Conservation (phyloP, 1,140 invertebrate genomes). For the Dreissena polymorpha region DNA sequence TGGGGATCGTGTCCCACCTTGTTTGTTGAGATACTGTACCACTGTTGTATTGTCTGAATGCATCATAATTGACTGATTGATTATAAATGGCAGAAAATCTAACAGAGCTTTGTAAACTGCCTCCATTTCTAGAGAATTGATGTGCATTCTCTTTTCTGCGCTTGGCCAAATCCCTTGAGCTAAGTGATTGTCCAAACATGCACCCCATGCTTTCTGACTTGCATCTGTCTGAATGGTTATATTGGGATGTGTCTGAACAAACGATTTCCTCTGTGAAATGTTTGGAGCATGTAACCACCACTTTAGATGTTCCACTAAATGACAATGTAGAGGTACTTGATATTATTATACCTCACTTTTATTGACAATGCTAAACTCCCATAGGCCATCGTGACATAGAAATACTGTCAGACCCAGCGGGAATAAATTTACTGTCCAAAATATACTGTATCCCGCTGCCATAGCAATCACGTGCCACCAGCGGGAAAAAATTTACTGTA, state of each 20-base stretch:
- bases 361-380: too few relatives aligned
- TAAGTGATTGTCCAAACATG: background rate
- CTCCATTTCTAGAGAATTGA: constrained; percentile 39
- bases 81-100: constrained; percentile 2
- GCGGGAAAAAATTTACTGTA: too few relatives aligned
- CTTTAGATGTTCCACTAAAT: constrained; percentile 13
- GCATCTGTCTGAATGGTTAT: constrained; percentile 43
- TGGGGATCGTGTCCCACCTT: constrained; percentile 3
- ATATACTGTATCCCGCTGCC: too few relatives aligned
- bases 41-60: constrained; percentile 29
- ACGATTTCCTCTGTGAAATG: constrained; percentile 31
- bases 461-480: too few relatives aligned
- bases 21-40: constrained; percentile 27
- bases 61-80: constrained; percentile 15
- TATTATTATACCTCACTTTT: too few relatives aligned
- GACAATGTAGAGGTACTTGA: too few relatives aligned
- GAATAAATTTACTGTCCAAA: too few relatives aligned
- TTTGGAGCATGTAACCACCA: constrained; percentile 43
- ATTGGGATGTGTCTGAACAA: background rate
- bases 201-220: background rate
- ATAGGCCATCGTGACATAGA: too few relatives aligned
- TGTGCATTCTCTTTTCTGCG: constrained; percentile 5
- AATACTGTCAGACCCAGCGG: too few relatives aligned
- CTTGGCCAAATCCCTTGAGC: constrained; percentile 20
- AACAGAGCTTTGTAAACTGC: constrained; percentile 34